Conservation (phyloP, 2,113 vertebrate species). For the Elachura formosa region DNA sequence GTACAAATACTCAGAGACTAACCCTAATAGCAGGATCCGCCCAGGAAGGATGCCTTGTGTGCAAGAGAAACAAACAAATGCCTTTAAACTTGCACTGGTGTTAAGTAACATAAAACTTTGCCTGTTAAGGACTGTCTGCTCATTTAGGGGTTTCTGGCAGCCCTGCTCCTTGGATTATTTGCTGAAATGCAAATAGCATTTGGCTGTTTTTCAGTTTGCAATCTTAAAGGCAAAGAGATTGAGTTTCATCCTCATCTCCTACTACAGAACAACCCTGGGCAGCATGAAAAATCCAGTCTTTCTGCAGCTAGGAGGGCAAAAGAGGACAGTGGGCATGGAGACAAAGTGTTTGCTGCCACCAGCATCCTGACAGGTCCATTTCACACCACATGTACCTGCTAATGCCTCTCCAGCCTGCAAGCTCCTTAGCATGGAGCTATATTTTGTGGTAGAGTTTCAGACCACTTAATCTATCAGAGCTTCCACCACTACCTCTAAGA, state of each 20-base stretch:
- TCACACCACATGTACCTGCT: background rate
- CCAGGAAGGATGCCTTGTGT: background rate
- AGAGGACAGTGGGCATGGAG: background rate
- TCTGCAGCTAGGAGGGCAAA: background rate
- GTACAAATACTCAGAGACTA: background rate
- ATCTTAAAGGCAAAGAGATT: background rate
- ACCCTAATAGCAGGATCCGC: background rate
- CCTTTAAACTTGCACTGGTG: constrained; percentile 4
- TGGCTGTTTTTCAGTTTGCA: background rate
- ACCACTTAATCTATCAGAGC: background rate
- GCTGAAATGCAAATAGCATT: constrained; percentile 16
- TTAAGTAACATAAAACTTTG: background rate
- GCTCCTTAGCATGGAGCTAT: background rate
- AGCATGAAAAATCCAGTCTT: background rate
- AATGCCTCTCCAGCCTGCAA: background rate
- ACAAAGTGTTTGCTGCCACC: background rate
- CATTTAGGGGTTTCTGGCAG: constrained; percentile 29
- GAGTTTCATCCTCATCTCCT: background rate
- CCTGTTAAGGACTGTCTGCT: constrained; percentile 33
- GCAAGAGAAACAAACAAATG: constrained; percentile 21
- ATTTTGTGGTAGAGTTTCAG: background rate
- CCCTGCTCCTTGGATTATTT: constrained; percentile 2
- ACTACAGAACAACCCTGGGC: background rate
- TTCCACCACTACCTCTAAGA: background rate
- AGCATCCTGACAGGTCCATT: background rate